Evolutionary conservation across 2,113 vertebrate genomes (phyloP), one percentile per base, ranked within the genome.

Genomic region (Merops nubicus): DNA sequence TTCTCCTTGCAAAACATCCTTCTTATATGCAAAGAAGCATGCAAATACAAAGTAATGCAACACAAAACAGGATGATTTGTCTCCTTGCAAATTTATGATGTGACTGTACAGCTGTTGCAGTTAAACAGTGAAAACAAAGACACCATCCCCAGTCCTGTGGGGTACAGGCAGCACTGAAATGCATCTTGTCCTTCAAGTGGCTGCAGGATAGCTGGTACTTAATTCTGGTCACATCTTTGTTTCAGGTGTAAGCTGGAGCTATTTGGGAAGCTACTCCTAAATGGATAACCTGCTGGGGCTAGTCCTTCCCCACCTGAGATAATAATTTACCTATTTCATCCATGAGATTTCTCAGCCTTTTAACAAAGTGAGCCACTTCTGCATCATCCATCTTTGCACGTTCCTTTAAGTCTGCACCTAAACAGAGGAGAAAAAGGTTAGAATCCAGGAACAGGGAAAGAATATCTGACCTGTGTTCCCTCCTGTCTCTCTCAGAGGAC

Each of bases 371-470:
- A 51, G 98, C 99, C 14, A 98, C 98, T 96, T 99, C 98, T 0
- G 93, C 26, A 85, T 99, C 96, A 42, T 95, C 97, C 99, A 99
- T 99, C 92, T 97, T 79, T 14, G 98, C 98, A 73, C 99, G 98
- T 77, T 99, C 99, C 95, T 99, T 99, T 88, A 99, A 97, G 92
- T 99, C 99, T 21, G 99, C 99, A 63, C 99, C 99, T 99, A 57
- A 69, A 78, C 6, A 48, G 38, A 48, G 47, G 12, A 63, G 40
- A 33, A 26, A 59, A 74, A 43, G 4, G 5, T 75, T 38, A 31
- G 38, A 69, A 82, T 74, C 45, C 22, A 67, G 60, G 11, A 75
- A 70, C 20, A 60, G 63, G 23, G n/a, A 45, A 57, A 63, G 85
- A 6, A 45, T 7, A 68, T 48, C 20, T 22, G 19, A 62, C 25